Conservation (phyloP, 2,888 invertebrate species). For the Agrenia bidenticulata region DNA sequence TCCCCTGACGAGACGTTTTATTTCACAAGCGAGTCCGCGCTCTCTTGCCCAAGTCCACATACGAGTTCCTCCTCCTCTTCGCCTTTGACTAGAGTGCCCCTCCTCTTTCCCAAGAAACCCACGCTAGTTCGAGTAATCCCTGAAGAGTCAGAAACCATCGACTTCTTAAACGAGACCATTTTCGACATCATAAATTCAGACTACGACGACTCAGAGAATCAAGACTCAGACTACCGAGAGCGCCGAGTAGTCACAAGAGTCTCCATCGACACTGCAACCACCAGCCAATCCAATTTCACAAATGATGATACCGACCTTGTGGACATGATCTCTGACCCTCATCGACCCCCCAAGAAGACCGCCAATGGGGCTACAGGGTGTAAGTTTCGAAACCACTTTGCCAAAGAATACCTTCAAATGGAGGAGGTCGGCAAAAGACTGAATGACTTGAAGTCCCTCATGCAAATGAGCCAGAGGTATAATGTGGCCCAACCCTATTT, state of each 20-base stretch:
- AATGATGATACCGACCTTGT: too few species aligned
- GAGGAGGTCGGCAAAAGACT: constrained; percentile 49
- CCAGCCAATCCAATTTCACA: too few species aligned
- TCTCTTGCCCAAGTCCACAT: too few species aligned
- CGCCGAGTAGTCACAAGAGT: too few species aligned
- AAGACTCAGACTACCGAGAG: too few species aligned
- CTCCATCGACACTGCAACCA: too few species aligned
- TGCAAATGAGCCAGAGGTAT: background rate
- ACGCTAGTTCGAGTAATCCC: background rate
- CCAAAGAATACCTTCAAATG: constrained; percentile 44
- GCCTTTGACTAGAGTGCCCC: too few species aligned
- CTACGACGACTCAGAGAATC: background rate
- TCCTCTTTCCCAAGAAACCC: background rate
- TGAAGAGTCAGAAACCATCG: background rate
- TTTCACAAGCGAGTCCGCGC: too few species aligned
- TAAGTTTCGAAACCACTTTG: constrained; percentile 45
- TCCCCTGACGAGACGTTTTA: too few species aligned
- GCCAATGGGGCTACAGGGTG: constrained; percentile 30
- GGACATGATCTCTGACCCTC: background rate
- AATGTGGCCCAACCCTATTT: constrained; percentile 48
- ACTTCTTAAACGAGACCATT: background rate
- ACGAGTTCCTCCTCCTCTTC: too few species aligned
- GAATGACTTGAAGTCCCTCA: constrained; percentile 37
- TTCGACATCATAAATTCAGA: background rate
- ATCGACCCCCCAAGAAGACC: background rate